Evolutionary conservation across 1,140 invertebrate genomes (phyloP).

Genomic region (Copidosoma floridanum): DNA sequence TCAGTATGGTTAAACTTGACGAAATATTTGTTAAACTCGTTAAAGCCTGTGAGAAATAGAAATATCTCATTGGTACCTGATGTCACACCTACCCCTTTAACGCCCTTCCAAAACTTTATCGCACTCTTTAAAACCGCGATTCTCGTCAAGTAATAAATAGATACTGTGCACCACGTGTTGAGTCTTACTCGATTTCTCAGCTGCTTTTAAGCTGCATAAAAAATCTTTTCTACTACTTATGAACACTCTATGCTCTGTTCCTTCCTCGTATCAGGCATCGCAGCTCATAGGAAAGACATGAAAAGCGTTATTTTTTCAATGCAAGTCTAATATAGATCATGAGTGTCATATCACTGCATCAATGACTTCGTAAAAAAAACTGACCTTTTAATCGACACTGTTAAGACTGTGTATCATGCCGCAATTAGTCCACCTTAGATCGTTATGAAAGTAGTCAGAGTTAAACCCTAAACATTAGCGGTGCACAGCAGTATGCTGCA

Average conservation of each 20-base stretch:
- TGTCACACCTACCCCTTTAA: not conserved
- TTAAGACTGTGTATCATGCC: not conserved
- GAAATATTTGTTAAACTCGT: not conserved
- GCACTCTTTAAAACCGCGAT: not conserved
- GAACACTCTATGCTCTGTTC: not conserved
- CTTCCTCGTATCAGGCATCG: too few species aligned
- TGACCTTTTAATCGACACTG: not conserved
- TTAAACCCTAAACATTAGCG: not conserved
- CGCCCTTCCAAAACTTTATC: not conserved
- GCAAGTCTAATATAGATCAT: too few species aligned
- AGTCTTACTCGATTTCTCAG: not conserved
- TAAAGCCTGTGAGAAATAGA: not conserved
- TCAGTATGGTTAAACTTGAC: not conserved
- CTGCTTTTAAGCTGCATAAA: not conserved
- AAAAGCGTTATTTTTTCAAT: too few species aligned
- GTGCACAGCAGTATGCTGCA: not conserved
- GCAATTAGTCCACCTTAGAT: not conserved
- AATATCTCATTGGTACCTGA: not conserved
- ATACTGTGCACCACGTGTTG: not conserved
- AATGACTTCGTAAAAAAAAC: not conserved
- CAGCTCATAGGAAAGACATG: too few species aligned
- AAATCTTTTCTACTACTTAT: not conserved
- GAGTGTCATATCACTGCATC: too few species aligned
- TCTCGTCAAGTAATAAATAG: not conserved
- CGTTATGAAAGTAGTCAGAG: not conserved